Evolutionary conservation across 1,140 invertebrate species (phyloP), one percentile per base, ranked within the genome.

Genomic region (Drosophila paulistorum): DNA sequence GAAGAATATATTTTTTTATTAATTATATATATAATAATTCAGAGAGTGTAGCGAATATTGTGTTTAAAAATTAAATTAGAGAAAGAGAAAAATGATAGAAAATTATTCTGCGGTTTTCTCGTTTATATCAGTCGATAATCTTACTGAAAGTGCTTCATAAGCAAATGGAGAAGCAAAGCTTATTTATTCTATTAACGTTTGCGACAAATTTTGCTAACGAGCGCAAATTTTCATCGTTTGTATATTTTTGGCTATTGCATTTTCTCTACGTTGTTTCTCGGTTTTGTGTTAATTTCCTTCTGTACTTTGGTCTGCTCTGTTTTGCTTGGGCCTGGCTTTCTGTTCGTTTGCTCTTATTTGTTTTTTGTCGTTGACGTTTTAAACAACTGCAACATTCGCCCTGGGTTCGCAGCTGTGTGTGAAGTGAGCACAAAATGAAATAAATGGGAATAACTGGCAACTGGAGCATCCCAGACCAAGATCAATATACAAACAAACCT

Each of bases 241-340:
- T 39, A 11, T 39, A 39, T 23, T 9, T 51, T 51, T 9, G 45
- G 17, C 45, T 51, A 20, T 51, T 75, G 78, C 71, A 73, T 81
- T 74, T 78, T 55, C 60, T 72, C 61, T 33, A 64, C 61, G 54
- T 65, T 35, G 17, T 35, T 17, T 37, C n/a, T 83, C 45, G 37
- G 62, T 65, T 51, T 68, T 68, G 39, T 68, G 71, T 82, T 82
- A 68, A 79, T 82, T 82, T 82, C 57, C 26, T 51, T 68, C 57
- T 51, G 65, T 67, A 10, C 35, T 37, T 30, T 30, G 26, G 26
- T 30, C 26, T 30, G 26, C 5, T 37, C 35, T 37, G 35, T 1
- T 10, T 10, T 37, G 37, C 11, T 13, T 7, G 2, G 11, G 37
- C 37, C 65, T 41, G 17, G 39, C 17, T 51, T 51, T 51, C 45